Base-by-base conservation (phyloP, 2,888 invertebrate species). In the Lasioglossum oenotherae region DNA sequence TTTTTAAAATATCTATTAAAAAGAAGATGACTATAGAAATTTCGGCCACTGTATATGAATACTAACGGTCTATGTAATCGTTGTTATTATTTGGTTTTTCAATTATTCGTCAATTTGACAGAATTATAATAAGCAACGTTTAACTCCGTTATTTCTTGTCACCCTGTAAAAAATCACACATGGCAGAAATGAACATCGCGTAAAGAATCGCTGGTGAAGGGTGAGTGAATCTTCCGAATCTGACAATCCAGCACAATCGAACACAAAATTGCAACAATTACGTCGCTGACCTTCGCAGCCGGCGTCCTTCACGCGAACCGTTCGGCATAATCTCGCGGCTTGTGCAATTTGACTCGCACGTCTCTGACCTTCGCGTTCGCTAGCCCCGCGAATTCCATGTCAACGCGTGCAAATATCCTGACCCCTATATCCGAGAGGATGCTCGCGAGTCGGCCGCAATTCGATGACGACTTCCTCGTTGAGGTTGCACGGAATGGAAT, bases 311-410 rank as follows among this genome's bases (percentile, higher is more conserved):
- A 12, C 14, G 6, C 53, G 31, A 2, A 41, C 38, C 19, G 53
- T 27, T 46, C 60, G 8, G 6, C 27, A 35, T 31, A 16, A 4
- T n/a, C 64, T 31, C 31, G 27, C 64, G 31, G n/a, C 53, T 53
- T n/a, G 41, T 44, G 41, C 16, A 38, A 78, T 85, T 74, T 81
- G 78, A 44, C 80, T 44, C 79, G 60, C 46, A 64, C 84, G 57
- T 64, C 80, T 38, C 35, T 53, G 82, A 85, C 88, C 88, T 88
- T 88, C 88, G 72, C 72, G 64, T 35, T n/a, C n/a, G 31, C 16
- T 12, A 60, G 76, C 69, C 75, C 74, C 81, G 80, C 88, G 60
- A 86, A 86, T 88, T 88, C 86, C 83, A 31, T 90, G 88, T 89
- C 77, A 83, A 89, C 88, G 82, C 82, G 80, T 81, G 85, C 82